Conservation (phyloP, 2,888 invertebrate species). For the Labia minor region DNA sequence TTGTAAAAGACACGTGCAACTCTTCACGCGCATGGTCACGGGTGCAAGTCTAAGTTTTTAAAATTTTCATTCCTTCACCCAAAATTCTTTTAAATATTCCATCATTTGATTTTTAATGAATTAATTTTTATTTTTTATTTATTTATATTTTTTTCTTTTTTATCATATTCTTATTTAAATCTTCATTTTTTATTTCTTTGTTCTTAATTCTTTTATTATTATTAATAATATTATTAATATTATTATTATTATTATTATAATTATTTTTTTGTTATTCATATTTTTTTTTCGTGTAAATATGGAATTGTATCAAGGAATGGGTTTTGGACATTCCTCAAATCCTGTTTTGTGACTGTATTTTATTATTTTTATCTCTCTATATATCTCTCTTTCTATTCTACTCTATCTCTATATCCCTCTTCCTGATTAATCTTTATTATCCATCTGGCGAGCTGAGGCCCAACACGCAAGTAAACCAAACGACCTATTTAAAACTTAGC, state of each 20-base stretch:
- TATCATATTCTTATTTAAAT: neutral
- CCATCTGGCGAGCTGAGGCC: constrained; percentile 13
- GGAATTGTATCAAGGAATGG: neutral
- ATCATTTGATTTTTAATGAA: no score
- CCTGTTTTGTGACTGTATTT: constrained; percentile 13
- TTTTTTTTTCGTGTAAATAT: neutral
- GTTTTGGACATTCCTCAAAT: constrained; percentile 13
- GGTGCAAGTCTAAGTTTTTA: neutral
- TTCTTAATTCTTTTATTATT: neutral
- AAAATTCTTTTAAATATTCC: neutral
- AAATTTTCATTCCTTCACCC: neutral
- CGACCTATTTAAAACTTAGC: constrained; percentile 14
- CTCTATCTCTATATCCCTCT: constrained; percentile 13
- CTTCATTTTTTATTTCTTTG: neutral
- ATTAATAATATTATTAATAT: no score
- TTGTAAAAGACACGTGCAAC: constrained; percentile 7
- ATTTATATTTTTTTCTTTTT: neutral
- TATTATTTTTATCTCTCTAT: constrained; percentile 7
- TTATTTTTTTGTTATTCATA: no score
- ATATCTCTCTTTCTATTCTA: constrained; percentile 13
- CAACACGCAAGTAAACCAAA: constrained; percentile 15
- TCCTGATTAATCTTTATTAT: constrained; percentile 13
- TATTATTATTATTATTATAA: no score
- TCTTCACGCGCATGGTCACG: constrained; percentile 13
- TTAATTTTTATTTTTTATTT: no score